Evolutionary conservation across 1,140 invertebrate species (phyloP), one percentile per base, ranked within the genome.

Genomic region (Pogonomyrmex barbatus): DNA sequence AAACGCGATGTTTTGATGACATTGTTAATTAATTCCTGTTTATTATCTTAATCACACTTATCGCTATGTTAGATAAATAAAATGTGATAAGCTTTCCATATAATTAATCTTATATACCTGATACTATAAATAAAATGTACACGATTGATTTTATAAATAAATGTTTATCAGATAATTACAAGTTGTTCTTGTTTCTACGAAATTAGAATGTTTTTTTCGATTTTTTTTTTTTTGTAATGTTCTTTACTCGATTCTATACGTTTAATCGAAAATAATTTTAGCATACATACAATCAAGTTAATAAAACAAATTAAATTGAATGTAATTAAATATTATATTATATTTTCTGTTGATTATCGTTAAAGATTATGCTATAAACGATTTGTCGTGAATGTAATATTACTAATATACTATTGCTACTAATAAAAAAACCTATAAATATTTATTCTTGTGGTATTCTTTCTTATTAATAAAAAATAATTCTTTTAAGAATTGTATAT

Each of bases 21-120:
- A 24, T 24, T 24, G 24, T 24, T 56, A 50, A 81, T 79, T 70
- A 70, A 81, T 73, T 75, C 42, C 8, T 50, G 42, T 50, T 50
- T 83, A 73, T 75, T 56, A n/a, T 42, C 42, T 62, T 50, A 39
- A 73, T 83, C 54, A 30, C 0, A 2, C 1, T 39, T 79, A 54
- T 54, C 45, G 60, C 45, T 45, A 81, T 36, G n/a, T n/a, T 56
- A 70, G n/a, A 45, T 56, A 70, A 42, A 70, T 30, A 70, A 54
- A 56, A 54, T 33, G 24, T 6, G 30, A 42, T 70, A 56, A 54
- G n/a, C 14, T 30, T 45, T 54, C 36, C 77, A 42, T 24, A 54
- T n/a, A 68, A 70, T 68, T 9, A 42, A 30, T 81, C n/a, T 2
- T 10, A 2, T 17, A 8, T 42, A 30, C 8, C 6, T 9, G 14